phyloP scores from a whole-genome alignment of 2,113 vertebrate species.

The Phasianus colchicus region DNA sequence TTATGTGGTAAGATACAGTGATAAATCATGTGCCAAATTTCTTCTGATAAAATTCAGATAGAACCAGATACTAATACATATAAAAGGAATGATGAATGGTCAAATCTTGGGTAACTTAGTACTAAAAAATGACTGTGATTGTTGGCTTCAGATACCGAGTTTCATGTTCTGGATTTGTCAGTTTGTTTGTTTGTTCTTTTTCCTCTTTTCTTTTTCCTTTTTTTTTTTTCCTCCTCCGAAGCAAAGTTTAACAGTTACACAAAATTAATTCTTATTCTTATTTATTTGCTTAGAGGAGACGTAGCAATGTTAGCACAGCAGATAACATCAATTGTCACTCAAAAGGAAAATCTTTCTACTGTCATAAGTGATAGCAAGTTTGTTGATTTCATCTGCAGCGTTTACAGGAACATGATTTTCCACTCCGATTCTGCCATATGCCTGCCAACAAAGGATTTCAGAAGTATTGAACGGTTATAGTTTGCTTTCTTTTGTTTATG shows the following conservation, averaged over 20 bases:
- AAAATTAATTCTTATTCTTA: constrained; percentile 22
- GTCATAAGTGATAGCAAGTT: constrained; percentile 50
- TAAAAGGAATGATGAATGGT: neutral
- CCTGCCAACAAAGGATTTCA: constrained; percentile 58
- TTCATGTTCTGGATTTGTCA: neutral
- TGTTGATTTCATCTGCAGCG: constrained; percentile 48
- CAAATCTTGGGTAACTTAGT: neutral
- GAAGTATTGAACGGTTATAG: constrained; percentile 56
- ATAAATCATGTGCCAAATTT: neutral
- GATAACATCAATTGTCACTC: constrained; percentile 57
- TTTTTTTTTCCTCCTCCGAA: neutral
- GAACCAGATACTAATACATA: neutral
- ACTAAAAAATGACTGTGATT: neutral
- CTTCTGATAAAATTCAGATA: neutral
- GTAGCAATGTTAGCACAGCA: constrained; percentile 29
- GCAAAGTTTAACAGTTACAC: neutral
- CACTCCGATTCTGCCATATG: constrained; percentile 33
- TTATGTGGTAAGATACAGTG: neutral
- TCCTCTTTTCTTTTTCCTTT: neutral
- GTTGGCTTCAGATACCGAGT: neutral
- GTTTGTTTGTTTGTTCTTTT: neutral
- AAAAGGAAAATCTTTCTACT: constrained; percentile 61
- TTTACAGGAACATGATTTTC: constrained; percentile 61
- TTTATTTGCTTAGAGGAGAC: constrained; percentile 30
- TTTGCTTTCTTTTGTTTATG: constrained; percentile 59